Conservation (phyloP, 2,888 invertebrate species). For the Acleris holmiana region DNA sequence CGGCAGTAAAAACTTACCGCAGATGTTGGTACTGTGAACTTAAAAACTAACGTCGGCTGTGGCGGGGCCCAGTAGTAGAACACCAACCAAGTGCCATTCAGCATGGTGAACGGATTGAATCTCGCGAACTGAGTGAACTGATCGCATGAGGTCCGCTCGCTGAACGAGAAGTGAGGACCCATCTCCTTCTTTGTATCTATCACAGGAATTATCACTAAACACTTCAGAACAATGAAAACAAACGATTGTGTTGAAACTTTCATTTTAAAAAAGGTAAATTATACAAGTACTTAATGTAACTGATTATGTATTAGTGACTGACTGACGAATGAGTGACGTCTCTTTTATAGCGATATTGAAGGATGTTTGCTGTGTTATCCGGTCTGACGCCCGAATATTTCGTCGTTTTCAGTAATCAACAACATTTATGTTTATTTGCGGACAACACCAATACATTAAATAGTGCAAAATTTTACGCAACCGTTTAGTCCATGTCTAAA, state of each 20-base stretch:
- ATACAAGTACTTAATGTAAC: no score
- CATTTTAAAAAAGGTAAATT: not conserved
- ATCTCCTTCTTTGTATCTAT: slow-evolving; percentile 44
- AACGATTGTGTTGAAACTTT: not conserved
- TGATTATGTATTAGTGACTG: no score
- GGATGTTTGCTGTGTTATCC: no score
- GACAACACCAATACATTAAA: no score
- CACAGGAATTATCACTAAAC: slow-evolving; percentile 15
- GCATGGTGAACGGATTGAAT: slow-evolving; percentile 63
- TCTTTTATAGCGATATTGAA: no score
- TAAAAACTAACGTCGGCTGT: slow-evolving; percentile 31
- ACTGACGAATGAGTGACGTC: no score
- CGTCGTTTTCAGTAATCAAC: no score
- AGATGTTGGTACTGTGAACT: slow-evolving; percentile 51
- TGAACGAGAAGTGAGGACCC: slow-evolving; percentile 38
- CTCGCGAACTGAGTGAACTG: slow-evolving; percentile 59
- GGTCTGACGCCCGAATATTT: no score
- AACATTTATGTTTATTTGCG: no score
- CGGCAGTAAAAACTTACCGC: slow-evolving; percentile 47
- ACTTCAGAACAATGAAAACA: not conserved
- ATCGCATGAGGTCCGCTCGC: slow-evolving; percentile 53
- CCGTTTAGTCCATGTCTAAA: no score
- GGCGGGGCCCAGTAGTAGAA: slow-evolving; percentile 61
- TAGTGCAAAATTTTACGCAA: no score
- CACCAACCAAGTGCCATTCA: slow-evolving; percentile 56